Percentiles rank a stretch among this genome's conserved stretches.
Conservation (phyloP, 2,113 vertebrate species). For the Upupa epops region DNA sequence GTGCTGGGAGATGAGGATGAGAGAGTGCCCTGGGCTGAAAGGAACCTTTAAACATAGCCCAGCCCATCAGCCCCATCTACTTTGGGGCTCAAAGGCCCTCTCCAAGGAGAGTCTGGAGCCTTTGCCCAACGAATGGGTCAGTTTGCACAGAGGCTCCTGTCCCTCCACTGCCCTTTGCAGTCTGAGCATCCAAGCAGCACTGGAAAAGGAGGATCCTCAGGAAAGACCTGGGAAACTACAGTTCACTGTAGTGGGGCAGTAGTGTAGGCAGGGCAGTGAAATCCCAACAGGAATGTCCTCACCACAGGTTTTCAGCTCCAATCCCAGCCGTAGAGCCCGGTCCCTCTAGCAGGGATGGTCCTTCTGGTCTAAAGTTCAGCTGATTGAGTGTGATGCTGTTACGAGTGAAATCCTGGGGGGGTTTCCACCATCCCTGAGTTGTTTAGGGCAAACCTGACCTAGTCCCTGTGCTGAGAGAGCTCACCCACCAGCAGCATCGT, state of each 20-base stretch:
- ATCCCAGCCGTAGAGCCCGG: not conserved
- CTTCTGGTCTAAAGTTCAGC: not conserved
- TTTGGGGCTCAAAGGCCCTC: not conserved
- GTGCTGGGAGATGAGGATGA: accelerated
- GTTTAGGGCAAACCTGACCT: not conserved
- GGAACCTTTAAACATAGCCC: no score
- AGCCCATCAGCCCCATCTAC: no score
- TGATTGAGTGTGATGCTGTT: not conserved
- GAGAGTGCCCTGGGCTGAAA: no score
- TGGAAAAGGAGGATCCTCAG: not conserved
- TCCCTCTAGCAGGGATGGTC: not conserved
- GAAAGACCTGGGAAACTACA: not conserved
- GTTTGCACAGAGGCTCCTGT: not conserved
- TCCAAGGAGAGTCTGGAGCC: not conserved
- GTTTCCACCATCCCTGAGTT: not conserved
- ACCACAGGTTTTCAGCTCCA: not conserved
- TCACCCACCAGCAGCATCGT: not conserved
- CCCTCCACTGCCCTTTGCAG: not conserved
- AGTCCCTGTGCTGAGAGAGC: not conserved
- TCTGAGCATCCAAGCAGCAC: not conserved
- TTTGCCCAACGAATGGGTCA: not conserved
- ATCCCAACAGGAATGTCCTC: not conserved
- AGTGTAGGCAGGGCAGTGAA: no score
- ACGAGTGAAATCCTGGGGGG: not conserved
- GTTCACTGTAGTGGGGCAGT: no score